phyloP scores from a whole-genome alignment of 2,113 vertebrate genomes.

The Trematomus loennbergii region DNA sequence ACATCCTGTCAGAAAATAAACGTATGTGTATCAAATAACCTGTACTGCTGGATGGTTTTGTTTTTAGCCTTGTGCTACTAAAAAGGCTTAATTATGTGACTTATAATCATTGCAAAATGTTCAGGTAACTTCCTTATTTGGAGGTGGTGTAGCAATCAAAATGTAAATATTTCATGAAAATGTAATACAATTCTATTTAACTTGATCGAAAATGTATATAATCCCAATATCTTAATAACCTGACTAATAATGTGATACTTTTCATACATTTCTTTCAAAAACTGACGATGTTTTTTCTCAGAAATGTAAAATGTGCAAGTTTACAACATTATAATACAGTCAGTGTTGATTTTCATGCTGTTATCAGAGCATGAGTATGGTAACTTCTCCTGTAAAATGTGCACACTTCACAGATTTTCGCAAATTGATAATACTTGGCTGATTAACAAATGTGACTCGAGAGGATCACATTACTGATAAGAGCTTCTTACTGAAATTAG shows the following conservation, averaged over 20 bases:
- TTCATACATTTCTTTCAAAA: too few relatives aligned
- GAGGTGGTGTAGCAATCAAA: too few relatives aligned
- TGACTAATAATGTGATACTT: too few relatives aligned
- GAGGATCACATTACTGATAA: constrained; percentile 12
- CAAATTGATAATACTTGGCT: background rate
- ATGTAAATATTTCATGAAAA: too few relatives aligned
- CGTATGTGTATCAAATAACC: background rate
- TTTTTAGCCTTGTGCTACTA: background rate
- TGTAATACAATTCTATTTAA: too few relatives aligned
- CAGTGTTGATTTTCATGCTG: background rate
- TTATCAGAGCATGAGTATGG: background rate
- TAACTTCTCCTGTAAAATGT: background rate
- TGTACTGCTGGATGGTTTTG: background rate
- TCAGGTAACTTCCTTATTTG: background rate
- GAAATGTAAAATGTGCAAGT: too few relatives aligned
- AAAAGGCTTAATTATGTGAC: background rate
- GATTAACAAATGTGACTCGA: background rate
- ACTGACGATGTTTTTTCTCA: too few relatives aligned
- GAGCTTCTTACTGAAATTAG: background rate
- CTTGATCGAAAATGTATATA: too few relatives aligned
- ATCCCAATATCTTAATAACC: too few relatives aligned
- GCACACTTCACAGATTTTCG: background rate
- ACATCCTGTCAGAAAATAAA: constrained; percentile 5
- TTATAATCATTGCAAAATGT: constrained; percentile 2
- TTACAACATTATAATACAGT: too few relatives aligned